phyloP scores from a whole-genome alignment of 2,888 invertebrate genomes.

The Rhamnusium bicolor region DNA sequence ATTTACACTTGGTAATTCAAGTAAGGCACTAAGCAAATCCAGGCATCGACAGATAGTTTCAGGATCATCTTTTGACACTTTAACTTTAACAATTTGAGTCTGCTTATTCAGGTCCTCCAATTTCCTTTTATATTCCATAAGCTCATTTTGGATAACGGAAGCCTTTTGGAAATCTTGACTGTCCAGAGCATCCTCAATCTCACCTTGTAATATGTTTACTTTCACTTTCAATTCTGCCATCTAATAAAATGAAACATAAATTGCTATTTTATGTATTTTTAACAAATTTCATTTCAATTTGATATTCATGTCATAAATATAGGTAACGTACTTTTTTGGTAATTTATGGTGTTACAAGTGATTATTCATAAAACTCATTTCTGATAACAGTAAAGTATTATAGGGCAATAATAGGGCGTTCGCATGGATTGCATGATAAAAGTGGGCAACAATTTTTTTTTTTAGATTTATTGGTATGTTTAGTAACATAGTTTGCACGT shows the following conservation, averaged over 20 bases:
- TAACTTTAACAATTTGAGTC: conserved; percentile 25
- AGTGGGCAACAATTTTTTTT: too few species aligned
- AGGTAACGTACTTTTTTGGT: too few species aligned
- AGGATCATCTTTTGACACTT: conserved; percentile 51
- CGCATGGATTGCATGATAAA: too few species aligned
- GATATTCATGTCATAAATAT: too few species aligned
- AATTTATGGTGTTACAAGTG: too few species aligned
- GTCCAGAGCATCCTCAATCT: conserved; percentile 57
- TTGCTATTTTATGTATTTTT: too few species aligned
- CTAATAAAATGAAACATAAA: conserved; percentile 49
- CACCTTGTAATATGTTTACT: conserved; percentile 55
- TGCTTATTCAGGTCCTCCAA: conserved; percentile 48
- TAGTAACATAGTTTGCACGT: too few species aligned
- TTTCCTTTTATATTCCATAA: conserved; percentile 49
- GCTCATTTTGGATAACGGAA: conserved; percentile 49
- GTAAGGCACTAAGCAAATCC: conserved; percentile 54
- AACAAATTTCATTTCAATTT: too few species aligned
- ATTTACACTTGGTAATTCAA: conserved; percentile 42
- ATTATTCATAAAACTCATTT: too few species aligned
- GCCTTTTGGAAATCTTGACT: conserved; percentile 56
- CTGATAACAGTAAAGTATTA: too few species aligned
- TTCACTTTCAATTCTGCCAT: conserved; percentile 57
- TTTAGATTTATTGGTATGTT: too few species aligned
- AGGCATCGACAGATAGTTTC: conserved; percentile 55
- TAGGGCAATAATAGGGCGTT: too few species aligned